phyloP scores from a whole-genome alignment of 2,797 vertebrate species.

The Ctenosaura bakeri region DNA sequence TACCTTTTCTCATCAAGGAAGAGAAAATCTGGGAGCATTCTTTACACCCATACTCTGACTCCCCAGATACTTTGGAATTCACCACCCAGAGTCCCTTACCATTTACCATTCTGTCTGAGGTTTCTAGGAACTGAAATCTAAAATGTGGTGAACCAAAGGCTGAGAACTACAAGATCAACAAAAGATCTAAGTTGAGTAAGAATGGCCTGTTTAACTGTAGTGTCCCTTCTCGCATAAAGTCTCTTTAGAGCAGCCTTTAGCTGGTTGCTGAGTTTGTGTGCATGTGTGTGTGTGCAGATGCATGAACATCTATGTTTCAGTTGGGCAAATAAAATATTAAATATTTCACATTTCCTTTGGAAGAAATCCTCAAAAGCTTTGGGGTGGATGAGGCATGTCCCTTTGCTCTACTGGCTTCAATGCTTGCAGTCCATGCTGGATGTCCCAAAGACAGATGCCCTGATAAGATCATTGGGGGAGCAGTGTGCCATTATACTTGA shows the following conservation, averaged over 20 bases:
- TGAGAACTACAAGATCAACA: not conserved
- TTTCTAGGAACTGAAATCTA: no score
- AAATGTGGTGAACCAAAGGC: not conserved
- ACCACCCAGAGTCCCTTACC: not conserved
- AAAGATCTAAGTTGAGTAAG: not conserved
- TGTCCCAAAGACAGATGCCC: not conserved
- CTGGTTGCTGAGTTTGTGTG: not conserved
- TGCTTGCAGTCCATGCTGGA: not conserved
- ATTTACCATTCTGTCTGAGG: not conserved
- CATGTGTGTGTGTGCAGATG: not conserved
- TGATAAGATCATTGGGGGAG: no score
- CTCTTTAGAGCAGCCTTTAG: not conserved
- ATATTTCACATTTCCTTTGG: not conserved
- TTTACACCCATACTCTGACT: no score
- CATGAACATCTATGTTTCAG: not conserved
- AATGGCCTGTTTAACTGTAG: not conserved
- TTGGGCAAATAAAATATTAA: not conserved
- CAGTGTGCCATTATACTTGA: not conserved
- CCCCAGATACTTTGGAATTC: not conserved
- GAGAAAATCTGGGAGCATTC: no score
- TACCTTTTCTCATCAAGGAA: no score
- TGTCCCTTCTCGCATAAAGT: not conserved
- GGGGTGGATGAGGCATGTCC: not conserved
- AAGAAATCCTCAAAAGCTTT: not conserved
- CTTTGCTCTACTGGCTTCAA: not conserved